phyloP scores from a whole-genome alignment of 2,797 vertebrate genomes.

The Tarsius wallacei region DNA sequence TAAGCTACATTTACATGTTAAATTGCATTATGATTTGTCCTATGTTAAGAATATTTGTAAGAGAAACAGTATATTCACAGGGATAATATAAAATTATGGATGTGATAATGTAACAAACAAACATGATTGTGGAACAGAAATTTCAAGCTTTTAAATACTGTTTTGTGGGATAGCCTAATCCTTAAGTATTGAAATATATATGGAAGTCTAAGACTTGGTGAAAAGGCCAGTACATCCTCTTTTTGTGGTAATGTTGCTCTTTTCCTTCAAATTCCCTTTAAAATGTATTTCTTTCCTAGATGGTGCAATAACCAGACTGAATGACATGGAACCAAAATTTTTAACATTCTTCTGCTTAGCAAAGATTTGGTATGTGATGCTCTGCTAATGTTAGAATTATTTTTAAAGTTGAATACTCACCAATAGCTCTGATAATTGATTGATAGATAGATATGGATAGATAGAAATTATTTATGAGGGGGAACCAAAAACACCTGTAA shows the following conservation, averaged over 20 bases:
- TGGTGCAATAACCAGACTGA: neutral
- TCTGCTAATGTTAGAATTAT: slow-evolving; percentile 35
- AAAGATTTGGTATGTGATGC: neutral
- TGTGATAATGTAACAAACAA: neutral
- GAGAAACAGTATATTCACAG: slow-evolving; percentile 31
- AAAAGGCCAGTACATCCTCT: neutral
- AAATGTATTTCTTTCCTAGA: neutral
- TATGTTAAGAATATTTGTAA: slow-evolving; percentile 62
- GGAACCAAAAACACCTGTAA: too few relatives aligned
- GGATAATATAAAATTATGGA: slow-evolving; percentile 24
- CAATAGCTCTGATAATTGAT: neutral
- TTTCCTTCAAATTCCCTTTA: slow-evolving; percentile 1
- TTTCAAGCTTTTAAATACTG: neutral
- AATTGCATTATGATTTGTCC: slow-evolving; percentile 61
- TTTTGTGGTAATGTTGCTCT: neutral
- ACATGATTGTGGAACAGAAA: neutral
- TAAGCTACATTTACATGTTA: slow-evolving; percentile 73
- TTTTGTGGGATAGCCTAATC: neutral
- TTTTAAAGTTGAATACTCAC: slow-evolving; percentile 17
- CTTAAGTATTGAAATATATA: neutral
- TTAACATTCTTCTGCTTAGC: slow-evolving; percentile 6
- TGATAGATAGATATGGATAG: neutral
- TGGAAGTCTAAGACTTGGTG: neutral
- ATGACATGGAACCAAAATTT: neutral
- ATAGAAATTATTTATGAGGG: neutral